Base-by-base conservation (phyloP, 2,113 vertebrate genomes). In the Lepisosteus oculatus region DNA sequence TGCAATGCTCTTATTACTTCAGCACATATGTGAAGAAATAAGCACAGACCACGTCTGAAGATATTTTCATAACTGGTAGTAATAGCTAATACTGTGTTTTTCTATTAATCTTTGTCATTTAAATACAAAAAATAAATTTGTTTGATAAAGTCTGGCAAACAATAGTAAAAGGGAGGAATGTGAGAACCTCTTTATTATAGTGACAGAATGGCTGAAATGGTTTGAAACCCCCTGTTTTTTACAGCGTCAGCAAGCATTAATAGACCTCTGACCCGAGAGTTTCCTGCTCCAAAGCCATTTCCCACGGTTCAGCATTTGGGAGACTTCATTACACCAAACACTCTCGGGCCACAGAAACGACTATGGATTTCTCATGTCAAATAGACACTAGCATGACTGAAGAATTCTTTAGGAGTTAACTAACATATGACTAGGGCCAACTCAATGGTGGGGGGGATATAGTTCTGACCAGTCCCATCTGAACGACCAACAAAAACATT, bases 11-110 rank as follows among this genome's bases (percentile, higher is more conserved):
- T 29, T 29, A 29, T 29, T 29, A 29, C 59, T n/a, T 76, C 65
- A 68, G 70, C 63, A 72, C 29, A 17, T 13, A 43, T 45, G 65
- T 29, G 55, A 54, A 78, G 74, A 43, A 80, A 81, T 75, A 72
- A 57, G 44, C 54, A 80, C 63, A 0, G 6, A 59, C 41, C 5
- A 13, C 67, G 65, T 73, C 72, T 67, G 41, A 61, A 67, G 55
- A 4, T n/a, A 67, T 73, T 68, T 54, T 73, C 72, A 67, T 3
- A 57, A 6, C 15, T 14, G 55, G 64, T 67, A 61, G 59, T n/a
- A 41, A 43, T 43, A 3, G 11, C 55, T 54, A 64, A 62, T 6
- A 29, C 29, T 29, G 12, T 15, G 56, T 13, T 29, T 11, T 7
- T 65, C 9, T 4, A 44, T 5, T 12, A 43, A 66, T 14, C 65